Percentiles rank a stretch among this genome's conserved stretches.
phyloP scores from a whole-genome alignment of 2,797 vertebrate genomes.

The Numenius phaeopus region DNA sequence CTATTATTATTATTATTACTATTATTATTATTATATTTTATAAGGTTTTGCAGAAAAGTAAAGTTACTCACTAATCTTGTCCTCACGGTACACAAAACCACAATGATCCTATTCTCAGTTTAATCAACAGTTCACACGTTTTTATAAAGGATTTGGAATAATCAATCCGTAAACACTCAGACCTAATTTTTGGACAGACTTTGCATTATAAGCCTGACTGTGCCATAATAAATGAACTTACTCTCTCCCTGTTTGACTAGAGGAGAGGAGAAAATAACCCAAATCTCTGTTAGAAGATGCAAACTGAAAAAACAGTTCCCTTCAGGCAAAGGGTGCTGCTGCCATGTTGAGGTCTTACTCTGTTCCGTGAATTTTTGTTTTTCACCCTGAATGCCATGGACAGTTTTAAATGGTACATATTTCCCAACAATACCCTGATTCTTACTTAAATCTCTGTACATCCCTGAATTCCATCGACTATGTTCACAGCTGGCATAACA shows the following conservation, averaged over 20 bases:
- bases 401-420: neutral
- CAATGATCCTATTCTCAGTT: neutral
- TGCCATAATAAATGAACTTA: neutral
- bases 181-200: slow-evolving; percentile 2
- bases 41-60: neutral
- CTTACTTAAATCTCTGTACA: neutral
- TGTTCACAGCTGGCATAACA: neutral
- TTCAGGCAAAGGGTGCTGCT: slow-evolving; percentile 16
- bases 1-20: neutral
- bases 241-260: neutral
- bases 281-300: neutral
- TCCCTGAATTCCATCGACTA: neutral
- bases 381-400: neutral
- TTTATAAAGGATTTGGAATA: neutral
- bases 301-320: slow-evolving; percentile 24
- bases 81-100: neutral
- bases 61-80: neutral
- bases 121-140: slow-evolving; percentile 17
- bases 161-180: neutral
- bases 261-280: neutral
- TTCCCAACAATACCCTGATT: neutral
- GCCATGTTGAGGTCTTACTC: slow-evolving; percentile 28
- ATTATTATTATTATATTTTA: neutral
- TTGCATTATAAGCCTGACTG: neutral
- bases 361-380: slow-evolving; percentile 3